A percentile compares a stretch with the other conserved stretches of the same genome.
These are phyloP conservation scores for Spicauda simplicius DNA, from an alignment of 2,888 invertebrate genomes.

Conservation along the genomic window DNA sequence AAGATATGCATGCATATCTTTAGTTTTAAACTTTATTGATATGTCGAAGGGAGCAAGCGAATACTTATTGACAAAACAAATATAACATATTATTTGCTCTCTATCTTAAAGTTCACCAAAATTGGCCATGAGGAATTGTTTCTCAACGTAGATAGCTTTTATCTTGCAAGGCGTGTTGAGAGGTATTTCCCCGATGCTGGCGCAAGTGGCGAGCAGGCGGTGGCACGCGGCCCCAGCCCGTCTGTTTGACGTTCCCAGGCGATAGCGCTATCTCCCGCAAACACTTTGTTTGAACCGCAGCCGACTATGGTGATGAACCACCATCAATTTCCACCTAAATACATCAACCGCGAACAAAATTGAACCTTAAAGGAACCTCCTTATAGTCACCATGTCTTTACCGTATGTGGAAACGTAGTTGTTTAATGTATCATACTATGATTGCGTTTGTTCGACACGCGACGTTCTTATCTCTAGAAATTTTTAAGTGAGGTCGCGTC, in stretches of 20 bases:
- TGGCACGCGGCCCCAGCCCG: slow-evolving; percentile 71
- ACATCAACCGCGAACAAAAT: slow-evolving; percentile 30
- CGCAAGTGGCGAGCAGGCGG: slow-evolving; percentile 63
- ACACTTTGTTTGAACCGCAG: slow-evolving; percentile 80
- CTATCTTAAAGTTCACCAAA: background rate
- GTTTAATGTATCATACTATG: slow-evolving; percentile 45
- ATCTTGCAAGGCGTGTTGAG: slow-evolving; percentile 38
- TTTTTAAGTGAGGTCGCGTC: slow-evolving; percentile 77
- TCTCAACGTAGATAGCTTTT: slow-evolving; percentile 32
- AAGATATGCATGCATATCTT: too few relatives aligned
- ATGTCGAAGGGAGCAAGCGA: too few relatives aligned
- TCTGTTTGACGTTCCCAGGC: slow-evolving; percentile 83
- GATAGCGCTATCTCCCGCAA: slow-evolving; percentile 82
- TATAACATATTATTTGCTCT: too few relatives aligned
- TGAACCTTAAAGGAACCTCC: slow-evolving; percentile 30
- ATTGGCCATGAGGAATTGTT: background rate
- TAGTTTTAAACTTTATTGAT: too few relatives aligned
- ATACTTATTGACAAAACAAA: too few relatives aligned
- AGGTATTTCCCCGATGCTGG: slow-evolving; percentile 55
- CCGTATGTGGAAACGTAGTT: slow-evolving; percentile 30
- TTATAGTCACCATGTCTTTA: slow-evolving; percentile 19
- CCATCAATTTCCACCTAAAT: slow-evolving; percentile 6
- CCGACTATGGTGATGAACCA: slow-evolving; percentile 51
- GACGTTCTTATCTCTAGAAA: slow-evolving; percentile 71
- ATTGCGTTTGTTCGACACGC: slow-evolving; percentile 64